Conservation (phyloP, 2,113 vertebrate genomes). For the Hypomesus transpacificus region DNA sequence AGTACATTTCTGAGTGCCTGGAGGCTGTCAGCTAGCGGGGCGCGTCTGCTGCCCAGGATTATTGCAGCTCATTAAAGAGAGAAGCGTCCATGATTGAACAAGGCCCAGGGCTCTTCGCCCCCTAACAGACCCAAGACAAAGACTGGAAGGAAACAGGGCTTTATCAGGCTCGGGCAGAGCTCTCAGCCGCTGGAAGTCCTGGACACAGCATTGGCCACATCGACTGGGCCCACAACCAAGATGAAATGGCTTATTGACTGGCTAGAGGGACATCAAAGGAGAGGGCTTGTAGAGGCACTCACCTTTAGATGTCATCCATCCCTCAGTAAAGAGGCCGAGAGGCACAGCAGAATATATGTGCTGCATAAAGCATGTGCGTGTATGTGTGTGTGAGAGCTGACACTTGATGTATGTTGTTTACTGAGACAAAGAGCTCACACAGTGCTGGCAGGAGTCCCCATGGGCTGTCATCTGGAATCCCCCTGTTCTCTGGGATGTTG, state of each 20-base stretch:
- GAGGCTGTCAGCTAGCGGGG: constrained; percentile 46
- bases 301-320: constrained; percentile 69
- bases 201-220: constrained; percentile 64
- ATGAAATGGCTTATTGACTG: constrained; percentile 81
- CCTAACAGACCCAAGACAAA: constrained; percentile 70
- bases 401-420: constrained; percentile 25
- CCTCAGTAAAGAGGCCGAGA: constrained; percentile 22
- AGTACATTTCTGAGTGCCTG: constrained; percentile 58
- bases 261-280: constrained; percentile 55
- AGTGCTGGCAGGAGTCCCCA: constrained; percentile 8
- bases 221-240: constrained; percentile 60
- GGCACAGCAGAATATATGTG: constrained; percentile 17
- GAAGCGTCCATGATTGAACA: constrained; percentile 72
- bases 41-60: constrained; percentile 59
- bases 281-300: constrained; percentile 56
- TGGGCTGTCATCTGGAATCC: constrained; percentile 22
- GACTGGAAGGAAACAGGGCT: constrained; percentile 62
- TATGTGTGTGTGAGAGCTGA: neutral
- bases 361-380: neutral
- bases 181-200: constrained; percentile 56
- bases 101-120: constrained; percentile 63
- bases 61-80: constrained; percentile 71
- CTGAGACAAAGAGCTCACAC: constrained; percentile 15
- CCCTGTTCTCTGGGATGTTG: neutral
- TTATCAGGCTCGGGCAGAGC: constrained; percentile 72